Conservation (phyloP, 2,797 vertebrate species). For the Antennarius maculatus region DNA sequence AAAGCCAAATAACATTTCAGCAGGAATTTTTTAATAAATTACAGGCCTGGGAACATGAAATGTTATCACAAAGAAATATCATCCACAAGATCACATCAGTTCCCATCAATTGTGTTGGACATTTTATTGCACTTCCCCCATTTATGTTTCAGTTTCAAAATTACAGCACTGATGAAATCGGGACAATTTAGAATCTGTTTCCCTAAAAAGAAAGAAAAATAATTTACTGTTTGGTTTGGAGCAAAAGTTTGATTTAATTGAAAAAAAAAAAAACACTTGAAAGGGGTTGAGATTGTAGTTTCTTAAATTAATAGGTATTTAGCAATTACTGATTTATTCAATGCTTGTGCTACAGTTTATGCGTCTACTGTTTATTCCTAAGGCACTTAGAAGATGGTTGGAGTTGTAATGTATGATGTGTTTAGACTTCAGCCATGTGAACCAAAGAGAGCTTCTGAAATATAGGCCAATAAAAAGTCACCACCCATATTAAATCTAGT, state of each 20-base stretch:
- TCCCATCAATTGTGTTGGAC: no score
- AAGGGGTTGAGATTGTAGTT: neutral
- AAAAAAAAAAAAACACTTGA: conserved; percentile 6
- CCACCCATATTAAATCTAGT: conserved; percentile 39
- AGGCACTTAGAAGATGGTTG: conserved; percentile 33
- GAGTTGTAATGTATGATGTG: conserved; percentile 40
- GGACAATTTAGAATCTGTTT: neutral
- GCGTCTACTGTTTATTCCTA: conserved; percentile 36
- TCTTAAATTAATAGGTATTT: conserved; percentile 19
- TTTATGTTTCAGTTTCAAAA: conserved; percentile 22
- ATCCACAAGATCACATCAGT: neutral
- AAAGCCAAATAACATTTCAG: neutral
- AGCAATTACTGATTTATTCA: conserved; percentile 26
- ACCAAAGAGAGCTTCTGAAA: conserved; percentile 40
- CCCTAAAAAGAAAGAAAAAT: neutral
- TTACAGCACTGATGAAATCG: conserved; percentile 7
- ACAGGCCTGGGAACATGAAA: neutral
- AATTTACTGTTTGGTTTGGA: conserved; percentile 6
- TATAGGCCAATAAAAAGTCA: conserved; percentile 62
- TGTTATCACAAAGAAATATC: neutral
- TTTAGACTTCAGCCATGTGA: conserved; percentile 53
- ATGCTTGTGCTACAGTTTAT: conserved; percentile 7
- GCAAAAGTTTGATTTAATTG: conserved; percentile 6
- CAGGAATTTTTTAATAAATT: neutral
- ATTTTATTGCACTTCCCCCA: no score